A percentile compares a stretch with the other conserved stretches of the same genome.
Conservation (phyloP, 2,797 vertebrate genomes). For the Yasuhikotakia modesta region DNA sequence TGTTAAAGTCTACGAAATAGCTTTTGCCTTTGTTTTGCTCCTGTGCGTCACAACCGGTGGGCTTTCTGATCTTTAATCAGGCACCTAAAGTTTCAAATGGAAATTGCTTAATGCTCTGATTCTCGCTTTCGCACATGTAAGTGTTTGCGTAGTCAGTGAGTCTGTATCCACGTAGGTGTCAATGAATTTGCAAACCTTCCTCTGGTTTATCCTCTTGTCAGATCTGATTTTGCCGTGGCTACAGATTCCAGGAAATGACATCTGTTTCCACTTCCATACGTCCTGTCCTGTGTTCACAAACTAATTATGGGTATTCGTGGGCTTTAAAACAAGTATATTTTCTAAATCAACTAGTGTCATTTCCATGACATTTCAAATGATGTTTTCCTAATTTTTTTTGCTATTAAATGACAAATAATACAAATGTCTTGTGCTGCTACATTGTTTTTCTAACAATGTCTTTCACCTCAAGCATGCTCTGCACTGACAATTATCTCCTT, state of each 20-base stretch:
- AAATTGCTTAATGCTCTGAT: constrained; percentile 1
- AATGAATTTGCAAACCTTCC: constrained; percentile 13
- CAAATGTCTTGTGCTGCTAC: no score
- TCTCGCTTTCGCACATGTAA: not conserved
- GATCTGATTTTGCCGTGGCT: constrained; percentile 5
- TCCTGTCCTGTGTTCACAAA: not conserved
- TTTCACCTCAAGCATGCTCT: no score
- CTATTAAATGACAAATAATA: no score
- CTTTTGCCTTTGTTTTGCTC: constrained; percentile 42
- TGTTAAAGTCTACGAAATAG: constrained; percentile 41
- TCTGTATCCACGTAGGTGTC: constrained; percentile 4
- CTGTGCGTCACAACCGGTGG: constrained; percentile 34
- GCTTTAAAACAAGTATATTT: no score
- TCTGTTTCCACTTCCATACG: constrained; percentile 14
- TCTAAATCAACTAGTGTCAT: no score
- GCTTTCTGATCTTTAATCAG: constrained; percentile 43
- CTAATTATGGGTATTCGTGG: no score
- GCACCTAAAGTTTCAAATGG: not conserved
- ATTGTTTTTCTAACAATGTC: no score
- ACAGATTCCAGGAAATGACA: not conserved
- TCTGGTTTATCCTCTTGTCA: constrained; percentile 25
- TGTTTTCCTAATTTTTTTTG: no score
- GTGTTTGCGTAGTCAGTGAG: not conserved
- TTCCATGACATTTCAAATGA: no score
- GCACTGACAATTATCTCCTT: no score